Evolutionary conservation across 2,888 invertebrate genomes (phyloP).

Genomic region (Atherix ibis): DNA sequence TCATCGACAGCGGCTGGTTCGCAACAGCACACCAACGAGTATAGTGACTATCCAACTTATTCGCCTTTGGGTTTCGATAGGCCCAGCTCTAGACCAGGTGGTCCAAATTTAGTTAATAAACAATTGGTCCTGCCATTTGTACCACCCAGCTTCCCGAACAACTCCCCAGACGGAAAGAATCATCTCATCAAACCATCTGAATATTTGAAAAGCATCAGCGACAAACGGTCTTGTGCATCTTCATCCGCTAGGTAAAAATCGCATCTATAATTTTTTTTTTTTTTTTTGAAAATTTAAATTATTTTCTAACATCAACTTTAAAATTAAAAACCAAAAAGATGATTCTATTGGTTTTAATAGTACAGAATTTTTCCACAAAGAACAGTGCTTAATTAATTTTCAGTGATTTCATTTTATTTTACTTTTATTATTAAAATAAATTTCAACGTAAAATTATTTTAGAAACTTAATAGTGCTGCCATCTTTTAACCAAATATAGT

Average conservation of each 20-base stretch:
- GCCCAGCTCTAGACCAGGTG: conserved; percentile 21
- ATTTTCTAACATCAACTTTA: too few species aligned
- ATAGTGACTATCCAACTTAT: conserved; percentile 25
- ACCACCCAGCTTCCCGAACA: conserved; percentile 73
- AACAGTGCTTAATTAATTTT: too few species aligned
- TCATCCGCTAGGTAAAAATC: conserved; percentile 35
- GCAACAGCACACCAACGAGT: conserved; percentile 12
- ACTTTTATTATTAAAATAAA: background rate
- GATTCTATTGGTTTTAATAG: too few species aligned
- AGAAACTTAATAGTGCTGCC: too few species aligned
- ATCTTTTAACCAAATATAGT: too few species aligned
- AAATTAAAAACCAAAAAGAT: too few species aligned
- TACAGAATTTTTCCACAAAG: too few species aligned
- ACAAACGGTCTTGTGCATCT: conserved; percentile 36
- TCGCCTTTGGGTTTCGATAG: conserved; percentile 16
- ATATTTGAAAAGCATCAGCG: conserved; percentile 71
- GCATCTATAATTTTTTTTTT: conserved; percentile 12
- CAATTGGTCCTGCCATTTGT: conserved; percentile 79
- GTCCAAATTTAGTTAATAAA: conserved; percentile 61
- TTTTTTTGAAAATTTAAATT: background rate
- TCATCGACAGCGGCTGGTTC: conserved; percentile 12
- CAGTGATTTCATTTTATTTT: too few species aligned
- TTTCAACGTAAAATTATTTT: background rate
- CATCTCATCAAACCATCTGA: conserved; percentile 84
- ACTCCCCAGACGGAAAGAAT: conserved; percentile 52